A percentile compares a stretch with the other conserved stretches of the same genome.
These are phyloP conservation scores for Alosa sapidissima DNA, from an alignment of 2,797 vertebrate genomes.

Conservation along the genomic window DNA sequence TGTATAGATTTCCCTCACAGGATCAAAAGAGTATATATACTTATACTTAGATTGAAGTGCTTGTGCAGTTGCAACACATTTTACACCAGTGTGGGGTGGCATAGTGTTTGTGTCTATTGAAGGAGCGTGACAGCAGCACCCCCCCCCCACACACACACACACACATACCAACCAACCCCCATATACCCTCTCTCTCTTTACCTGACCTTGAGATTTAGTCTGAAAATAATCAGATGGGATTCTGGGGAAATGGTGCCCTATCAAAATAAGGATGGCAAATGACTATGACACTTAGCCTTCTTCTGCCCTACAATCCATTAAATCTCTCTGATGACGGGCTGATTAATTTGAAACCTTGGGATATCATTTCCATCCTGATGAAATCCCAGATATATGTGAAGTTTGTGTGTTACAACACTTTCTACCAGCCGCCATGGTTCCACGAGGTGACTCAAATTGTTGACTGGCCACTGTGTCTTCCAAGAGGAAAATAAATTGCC, in stretches of 20 bases:
- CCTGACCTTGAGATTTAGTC: conserved; percentile 58
- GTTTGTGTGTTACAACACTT: conserved; percentile 42
- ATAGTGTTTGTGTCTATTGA: background rate
- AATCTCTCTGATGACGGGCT: conserved; percentile 46
- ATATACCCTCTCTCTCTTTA: background rate
- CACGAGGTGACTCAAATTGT: conserved; percentile 42
- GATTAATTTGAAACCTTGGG: conserved; percentile 49
- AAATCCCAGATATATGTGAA: conserved; percentile 48
- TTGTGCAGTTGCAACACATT: background rate
- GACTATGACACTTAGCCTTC: conserved; percentile 42
- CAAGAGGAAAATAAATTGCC: conserved; percentile 59
- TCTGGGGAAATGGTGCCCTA: conserved; percentile 45
- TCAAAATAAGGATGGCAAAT: conserved; percentile 51
- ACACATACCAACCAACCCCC: too few relatives aligned
- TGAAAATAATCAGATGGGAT: conserved; percentile 54
- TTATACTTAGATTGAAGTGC: background rate
- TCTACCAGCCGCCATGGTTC: conserved; percentile 36
- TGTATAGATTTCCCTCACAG: background rate
- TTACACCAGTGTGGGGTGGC: background rate
- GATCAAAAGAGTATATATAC: too few relatives aligned
- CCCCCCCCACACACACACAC: background rate
- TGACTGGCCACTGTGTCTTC: conserved; percentile 56
- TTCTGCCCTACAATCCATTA: conserved; percentile 54
- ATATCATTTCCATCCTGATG: conserved; percentile 36
- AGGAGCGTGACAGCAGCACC: background rate